Evolutionary conservation across 2,888 invertebrate genomes (phyloP).

Genomic region (Carcina quercana): DNA sequence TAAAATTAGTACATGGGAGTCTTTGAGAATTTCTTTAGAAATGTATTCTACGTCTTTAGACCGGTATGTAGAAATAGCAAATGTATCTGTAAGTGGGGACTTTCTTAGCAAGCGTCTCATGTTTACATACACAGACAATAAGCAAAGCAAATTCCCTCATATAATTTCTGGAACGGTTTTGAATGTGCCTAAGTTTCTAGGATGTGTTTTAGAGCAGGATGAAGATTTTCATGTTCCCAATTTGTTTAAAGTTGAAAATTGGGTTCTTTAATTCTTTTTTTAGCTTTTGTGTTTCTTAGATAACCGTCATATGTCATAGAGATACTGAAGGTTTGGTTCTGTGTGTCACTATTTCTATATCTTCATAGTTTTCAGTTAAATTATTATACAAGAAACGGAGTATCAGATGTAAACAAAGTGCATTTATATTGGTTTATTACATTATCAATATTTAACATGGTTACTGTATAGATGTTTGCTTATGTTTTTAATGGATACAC

Average conservation of each 20-base stretch:
- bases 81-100: conserved; percentile 80
- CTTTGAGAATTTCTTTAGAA: conserved; percentile 79
- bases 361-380: too few species aligned
- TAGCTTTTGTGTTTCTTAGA: too few species aligned
- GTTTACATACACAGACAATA: conserved; percentile 77
- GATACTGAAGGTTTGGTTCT: too few species aligned
- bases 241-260: conserved; percentile 39
- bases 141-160: conserved; percentile 76
- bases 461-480: too few species aligned
- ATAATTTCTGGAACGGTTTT: conserved; percentile 83
- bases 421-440: too few species aligned
- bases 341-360: too few species aligned
- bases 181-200: conserved; percentile 83
- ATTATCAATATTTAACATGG: too few species aligned
- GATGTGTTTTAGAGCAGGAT: conserved; percentile 80
- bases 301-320: too few species aligned
- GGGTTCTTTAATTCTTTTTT: too few species aligned
- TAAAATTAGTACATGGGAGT: conserved; percentile 78
- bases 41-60: conserved; percentile 80
- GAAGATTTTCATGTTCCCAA: conserved; percentile 45
- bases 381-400: too few species aligned
- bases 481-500: too few species aligned
- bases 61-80: conserved; percentile 82
- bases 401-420: too few species aligned
- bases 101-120: conserved; percentile 86